These are phyloP conservation scores for Oedothorax gibbosus DNA, from an alignment of 1,140 invertebrate genomes.

Conservation along the genomic window DNA sequence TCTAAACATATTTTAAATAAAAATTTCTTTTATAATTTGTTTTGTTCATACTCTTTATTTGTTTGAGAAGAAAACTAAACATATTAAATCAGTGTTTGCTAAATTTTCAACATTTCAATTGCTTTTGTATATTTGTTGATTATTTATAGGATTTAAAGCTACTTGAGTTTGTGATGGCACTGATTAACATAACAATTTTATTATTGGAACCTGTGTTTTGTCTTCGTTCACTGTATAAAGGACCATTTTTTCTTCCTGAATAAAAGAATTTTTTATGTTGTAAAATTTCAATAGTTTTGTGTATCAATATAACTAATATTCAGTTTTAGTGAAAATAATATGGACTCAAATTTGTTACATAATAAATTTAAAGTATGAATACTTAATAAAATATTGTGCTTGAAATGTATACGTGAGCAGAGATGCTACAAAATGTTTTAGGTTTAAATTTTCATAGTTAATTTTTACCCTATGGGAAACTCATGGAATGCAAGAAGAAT, in stretches of 20 bases:
- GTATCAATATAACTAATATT: too few species aligned
- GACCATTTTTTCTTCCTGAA: conserved; percentile 40
- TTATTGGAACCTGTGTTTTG: conserved; percentile 24
- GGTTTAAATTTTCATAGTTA: too few species aligned
- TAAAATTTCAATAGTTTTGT: background rate
- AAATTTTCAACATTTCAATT: background rate
- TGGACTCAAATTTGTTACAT: too few species aligned
- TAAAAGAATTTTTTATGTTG: conserved; percentile 47
- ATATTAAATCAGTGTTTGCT: background rate
- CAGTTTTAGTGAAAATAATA: too few species aligned
- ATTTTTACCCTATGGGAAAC: too few species aligned
- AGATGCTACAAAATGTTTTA: too few species aligned
- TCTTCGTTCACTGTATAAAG: conserved; percentile 44
- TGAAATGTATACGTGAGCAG: too few species aligned
- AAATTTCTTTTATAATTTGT: conserved; percentile 30
- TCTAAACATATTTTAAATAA: conserved; percentile 43
- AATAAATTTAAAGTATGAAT: too few species aligned
- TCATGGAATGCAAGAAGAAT: too few species aligned
- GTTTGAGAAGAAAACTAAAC: background rate
- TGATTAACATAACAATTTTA: conserved; percentile 26
- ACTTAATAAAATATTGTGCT: too few species aligned
- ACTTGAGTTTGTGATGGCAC: conserved; percentile 7
- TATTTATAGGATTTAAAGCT: too few species aligned
- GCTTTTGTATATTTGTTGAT: too few species aligned
- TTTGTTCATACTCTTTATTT: conserved; percentile 8